Conservation (phyloP, 1,140 invertebrate species). For the Hylaeus anthracinus region DNA sequence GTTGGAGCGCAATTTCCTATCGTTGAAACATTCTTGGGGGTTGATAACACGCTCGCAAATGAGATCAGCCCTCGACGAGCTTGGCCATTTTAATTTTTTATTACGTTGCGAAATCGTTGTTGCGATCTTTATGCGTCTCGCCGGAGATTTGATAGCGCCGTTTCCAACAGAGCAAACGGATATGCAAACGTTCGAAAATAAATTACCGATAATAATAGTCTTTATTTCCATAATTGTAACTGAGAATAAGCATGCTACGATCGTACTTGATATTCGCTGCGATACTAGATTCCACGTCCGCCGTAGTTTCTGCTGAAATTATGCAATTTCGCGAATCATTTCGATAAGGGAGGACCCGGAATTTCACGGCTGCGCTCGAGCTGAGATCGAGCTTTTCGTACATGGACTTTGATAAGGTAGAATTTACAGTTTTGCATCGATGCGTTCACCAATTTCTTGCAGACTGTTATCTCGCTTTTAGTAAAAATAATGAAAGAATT, state of each 20-base stretch:
- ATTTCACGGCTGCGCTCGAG: not conserved
- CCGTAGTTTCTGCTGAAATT: not conserved
- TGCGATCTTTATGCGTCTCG: slow-evolving; percentile 1
- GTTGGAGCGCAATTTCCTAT: not conserved
- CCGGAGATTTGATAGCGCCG: not conserved
- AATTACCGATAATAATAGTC: slow-evolving; percentile 29
- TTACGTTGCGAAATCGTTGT: not conserved
- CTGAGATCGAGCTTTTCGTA: not conserved
- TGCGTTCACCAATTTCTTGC: no score
- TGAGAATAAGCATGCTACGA: slow-evolving; percentile 27
- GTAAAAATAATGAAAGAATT: no score
- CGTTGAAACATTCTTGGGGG: not conserved
- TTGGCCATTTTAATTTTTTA: no score
- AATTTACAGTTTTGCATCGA: no score
- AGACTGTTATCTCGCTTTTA: no score
- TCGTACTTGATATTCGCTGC: slow-evolving; percentile 18
- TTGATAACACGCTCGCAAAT: not conserved
- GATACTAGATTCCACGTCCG: not conserved
- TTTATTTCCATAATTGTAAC: slow-evolving; percentile 42
- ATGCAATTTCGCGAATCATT: slow-evolving; percentile 15
- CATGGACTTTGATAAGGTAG: not conserved
- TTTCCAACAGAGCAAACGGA: not conserved
- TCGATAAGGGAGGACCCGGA: not conserved
- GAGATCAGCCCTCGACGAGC: not conserved
- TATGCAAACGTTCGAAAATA: not conserved